Percentiles rank a stretch among this genome's conserved stretches.
Conservation (phyloP, 2,888 invertebrate species). For the Cosmia pyralina region DNA sequence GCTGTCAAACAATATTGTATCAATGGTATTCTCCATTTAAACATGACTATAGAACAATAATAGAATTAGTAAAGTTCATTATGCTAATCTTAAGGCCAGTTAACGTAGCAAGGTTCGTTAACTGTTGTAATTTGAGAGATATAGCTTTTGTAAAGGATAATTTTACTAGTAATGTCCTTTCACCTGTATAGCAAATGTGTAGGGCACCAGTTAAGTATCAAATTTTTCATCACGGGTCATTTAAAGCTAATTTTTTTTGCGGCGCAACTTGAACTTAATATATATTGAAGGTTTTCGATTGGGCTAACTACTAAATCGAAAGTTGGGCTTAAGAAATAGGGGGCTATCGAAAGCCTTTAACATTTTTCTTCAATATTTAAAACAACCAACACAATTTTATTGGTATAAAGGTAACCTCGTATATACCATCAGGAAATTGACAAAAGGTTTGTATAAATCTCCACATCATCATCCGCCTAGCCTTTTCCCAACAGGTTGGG, state of each 20-base stretch:
- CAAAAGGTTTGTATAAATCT: background rate
- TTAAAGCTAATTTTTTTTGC: background rate
- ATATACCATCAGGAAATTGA: background rate
- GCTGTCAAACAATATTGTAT: constrained; percentile 17
- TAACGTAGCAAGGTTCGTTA: constrained; percentile 16
- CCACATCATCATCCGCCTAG: too few relatives aligned
- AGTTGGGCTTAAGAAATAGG: too few relatives aligned
- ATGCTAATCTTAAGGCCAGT: constrained; percentile 29
- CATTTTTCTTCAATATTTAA: background rate
- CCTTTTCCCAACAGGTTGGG: too few relatives aligned
- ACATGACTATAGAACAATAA: constrained; percentile 22
- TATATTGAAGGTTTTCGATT: background rate
- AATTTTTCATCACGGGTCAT: background rate
- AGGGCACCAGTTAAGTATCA: background rate
- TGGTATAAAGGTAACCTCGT: background rate
- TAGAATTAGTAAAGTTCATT: constrained; percentile 29
- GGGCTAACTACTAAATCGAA: background rate
- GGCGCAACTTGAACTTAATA: background rate
- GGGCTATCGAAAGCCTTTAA: background rate
- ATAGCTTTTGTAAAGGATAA: background rate
- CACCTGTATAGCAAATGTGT: background rate
- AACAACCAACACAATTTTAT: background rate
- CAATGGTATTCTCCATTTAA: constrained; percentile 11
- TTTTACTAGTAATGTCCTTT: constrained; percentile 8
- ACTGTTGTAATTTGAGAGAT: constrained; percentile 17